Percentiles rank a stretch among this genome's conserved stretches.
phyloP scores from a whole-genome alignment of 2,888 invertebrate species.

The Conomelus anceps region DNA sequence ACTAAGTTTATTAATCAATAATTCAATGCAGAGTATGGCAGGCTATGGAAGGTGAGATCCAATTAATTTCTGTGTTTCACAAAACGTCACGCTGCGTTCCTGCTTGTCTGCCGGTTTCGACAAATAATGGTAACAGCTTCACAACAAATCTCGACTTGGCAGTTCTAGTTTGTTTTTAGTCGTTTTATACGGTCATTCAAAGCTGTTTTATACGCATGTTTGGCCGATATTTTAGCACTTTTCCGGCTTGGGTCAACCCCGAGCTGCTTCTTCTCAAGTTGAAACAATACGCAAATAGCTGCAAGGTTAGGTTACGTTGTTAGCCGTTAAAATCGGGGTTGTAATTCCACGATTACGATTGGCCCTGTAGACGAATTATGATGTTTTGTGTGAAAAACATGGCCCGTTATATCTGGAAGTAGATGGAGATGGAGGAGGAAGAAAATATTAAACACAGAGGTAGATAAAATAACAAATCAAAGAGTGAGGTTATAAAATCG shows the following conservation, averaged over 20 bases:
- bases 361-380: not conserved
- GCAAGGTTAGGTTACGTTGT: not conserved
- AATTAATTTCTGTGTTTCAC: too few relatives aligned
- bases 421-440: not conserved
- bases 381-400: not conserved
- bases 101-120: too few relatives aligned
- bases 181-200: not conserved
- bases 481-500: too few relatives aligned
- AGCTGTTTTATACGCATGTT: not conserved
- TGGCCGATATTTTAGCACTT: not conserved
- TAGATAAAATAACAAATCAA: too few relatives aligned
- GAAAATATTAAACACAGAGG: not conserved
- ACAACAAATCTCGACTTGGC: not conserved
- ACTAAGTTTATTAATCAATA: too few relatives aligned
- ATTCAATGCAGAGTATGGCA: too few relatives aligned
- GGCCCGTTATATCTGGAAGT: not conserved
- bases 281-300: not conserved
- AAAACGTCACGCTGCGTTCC: too few relatives aligned
- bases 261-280: not conserved
- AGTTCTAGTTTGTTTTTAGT: not conserved
- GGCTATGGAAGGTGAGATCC: too few relatives aligned
- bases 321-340: too few relatives aligned
- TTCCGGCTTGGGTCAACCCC: not conserved
- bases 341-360: not conserved
- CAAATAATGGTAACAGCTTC: not conserved